Evolutionary conservation across 2,888 invertebrate species (phyloP).

Genomic region (Trissonchulus sp.): DNA sequence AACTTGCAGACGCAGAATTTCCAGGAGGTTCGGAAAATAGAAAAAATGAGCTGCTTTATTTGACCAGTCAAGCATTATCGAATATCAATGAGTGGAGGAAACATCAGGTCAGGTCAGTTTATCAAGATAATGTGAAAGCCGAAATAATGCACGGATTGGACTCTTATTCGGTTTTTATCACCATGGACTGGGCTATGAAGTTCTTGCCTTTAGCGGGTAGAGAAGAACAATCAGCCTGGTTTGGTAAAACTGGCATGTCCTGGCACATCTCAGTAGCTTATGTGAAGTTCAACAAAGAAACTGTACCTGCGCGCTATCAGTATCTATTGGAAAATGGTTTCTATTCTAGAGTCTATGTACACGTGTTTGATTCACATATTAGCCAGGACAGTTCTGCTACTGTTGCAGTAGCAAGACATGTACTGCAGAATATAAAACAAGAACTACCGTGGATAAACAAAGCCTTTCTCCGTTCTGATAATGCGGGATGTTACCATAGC

Average conservation of each 20-base stretch:
- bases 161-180: too few relatives aligned
- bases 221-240: constrained; percentile 11
- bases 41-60: not conserved
- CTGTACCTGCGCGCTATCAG: too few relatives aligned
- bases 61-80: not conserved
- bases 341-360: not conserved
- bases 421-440: not conserved
- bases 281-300: not conserved
- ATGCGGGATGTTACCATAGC: constrained; percentile 18
- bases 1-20: not conserved
- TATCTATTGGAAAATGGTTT: not conserved
- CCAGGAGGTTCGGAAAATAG: not conserved
- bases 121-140: constrained; percentile 8
- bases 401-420: not conserved
- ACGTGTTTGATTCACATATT: not conserved
- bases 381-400: not conserved
- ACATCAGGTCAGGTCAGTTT: not conserved
- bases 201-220: not conserved
- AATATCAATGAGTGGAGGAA: not conserved
- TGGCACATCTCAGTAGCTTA: constrained; percentile 18
- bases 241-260: not conserved
- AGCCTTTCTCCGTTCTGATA: constrained; percentile 9
- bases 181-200: constrained; percentile 22
- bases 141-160: not conserved
- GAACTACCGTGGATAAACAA: not conserved